Percentiles rank a stretch among this genome's conserved stretches.
phyloP scores from a whole-genome alignment of 2,113 vertebrate species.

The Narcine bancroftii region DNA sequence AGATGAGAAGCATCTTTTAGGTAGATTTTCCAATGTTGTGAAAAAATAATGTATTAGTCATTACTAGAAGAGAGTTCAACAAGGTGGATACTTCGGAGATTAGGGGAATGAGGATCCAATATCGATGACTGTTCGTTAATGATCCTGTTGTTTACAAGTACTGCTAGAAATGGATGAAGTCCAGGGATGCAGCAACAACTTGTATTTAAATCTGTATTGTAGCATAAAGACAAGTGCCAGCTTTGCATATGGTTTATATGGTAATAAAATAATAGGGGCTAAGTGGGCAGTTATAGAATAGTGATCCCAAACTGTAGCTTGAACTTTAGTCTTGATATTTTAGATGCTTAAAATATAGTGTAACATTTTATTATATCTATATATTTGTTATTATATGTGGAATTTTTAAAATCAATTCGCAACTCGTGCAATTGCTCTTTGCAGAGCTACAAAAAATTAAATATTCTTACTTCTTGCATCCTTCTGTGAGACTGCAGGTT shows the following conservation, averaged over 20 bases:
- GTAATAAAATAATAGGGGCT: neutral
- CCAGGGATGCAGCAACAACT: neutral
- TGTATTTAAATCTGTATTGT: neutral
- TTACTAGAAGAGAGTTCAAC: neutral
- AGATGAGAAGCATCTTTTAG: neutral
- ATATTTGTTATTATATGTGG: neutral
- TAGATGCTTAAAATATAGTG: neutral
- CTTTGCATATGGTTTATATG: neutral
- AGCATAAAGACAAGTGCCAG: neutral
- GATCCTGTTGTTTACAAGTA: neutral
- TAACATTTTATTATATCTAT: too few relatives aligned
- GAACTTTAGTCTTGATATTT: neutral
- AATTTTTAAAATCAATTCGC: neutral
- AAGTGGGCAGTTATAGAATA: neutral
- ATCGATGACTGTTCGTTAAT: neutral
- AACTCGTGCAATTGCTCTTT: neutral
- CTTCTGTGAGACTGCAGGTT: neutral
- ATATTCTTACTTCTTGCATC: neutral
- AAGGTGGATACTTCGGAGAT: neutral
- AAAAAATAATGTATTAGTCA: neutral
- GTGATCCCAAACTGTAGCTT: neutral
- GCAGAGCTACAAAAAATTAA: neutral
- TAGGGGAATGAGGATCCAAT: neutral
- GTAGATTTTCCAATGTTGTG: neutral
- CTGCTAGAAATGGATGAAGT: neutral